Conservation (phyloP, 2,113 vertebrate species). For the Gorilla gorilla region DNA sequence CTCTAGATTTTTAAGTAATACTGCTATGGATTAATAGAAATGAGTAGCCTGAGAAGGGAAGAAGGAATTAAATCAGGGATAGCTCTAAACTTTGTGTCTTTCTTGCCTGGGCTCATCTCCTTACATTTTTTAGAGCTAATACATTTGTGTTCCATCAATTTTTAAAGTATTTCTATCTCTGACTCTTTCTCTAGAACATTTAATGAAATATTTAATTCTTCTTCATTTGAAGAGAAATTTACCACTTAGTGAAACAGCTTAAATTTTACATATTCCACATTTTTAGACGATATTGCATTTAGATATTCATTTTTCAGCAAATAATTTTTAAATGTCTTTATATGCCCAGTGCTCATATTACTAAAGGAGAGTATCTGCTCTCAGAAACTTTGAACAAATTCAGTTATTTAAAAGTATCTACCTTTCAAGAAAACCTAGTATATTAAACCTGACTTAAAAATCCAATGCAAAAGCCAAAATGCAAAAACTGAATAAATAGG, state of each 20-base stretch:
- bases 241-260: neutral
- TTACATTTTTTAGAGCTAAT: neutral
- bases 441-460: constrained; percentile 13
- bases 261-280: neutral
- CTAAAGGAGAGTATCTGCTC: neutral
- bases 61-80: neutral
- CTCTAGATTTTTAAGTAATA: neutral
- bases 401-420: constrained; percentile 6
- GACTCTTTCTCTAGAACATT: neutral
- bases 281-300: neutral
- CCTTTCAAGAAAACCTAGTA: neutral
- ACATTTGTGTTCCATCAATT: neutral
- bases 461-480: neutral
- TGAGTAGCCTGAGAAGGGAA: neutral
- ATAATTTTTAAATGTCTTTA: neutral
- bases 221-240: neutral
- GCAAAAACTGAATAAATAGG: neutral
- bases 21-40: neutral
- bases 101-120: neutral
- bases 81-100: neutral
- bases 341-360: neutral
- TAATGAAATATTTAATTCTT: neutral
- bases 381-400: neutral
- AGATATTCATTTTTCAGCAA: neutral
- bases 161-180: neutral